These are phyloP conservation scores for Ellobium chinense DNA, from an alignment of 2,888 invertebrate species.

Conservation along the genomic window DNA sequence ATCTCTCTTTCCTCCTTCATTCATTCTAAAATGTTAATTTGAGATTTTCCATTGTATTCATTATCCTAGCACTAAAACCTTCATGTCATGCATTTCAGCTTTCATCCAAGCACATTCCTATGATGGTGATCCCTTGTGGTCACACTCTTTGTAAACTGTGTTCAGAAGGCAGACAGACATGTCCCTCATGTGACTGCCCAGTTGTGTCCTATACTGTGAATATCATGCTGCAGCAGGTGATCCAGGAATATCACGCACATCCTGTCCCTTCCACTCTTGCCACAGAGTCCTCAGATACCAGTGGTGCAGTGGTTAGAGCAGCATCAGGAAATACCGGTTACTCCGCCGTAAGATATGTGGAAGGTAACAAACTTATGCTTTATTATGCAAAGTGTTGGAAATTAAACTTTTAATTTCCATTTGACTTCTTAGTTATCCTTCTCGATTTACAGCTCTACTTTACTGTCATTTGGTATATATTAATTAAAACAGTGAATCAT, in stretches of 20 bases:
- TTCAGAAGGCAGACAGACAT: constrained; percentile 29
- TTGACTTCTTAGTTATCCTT: neutral
- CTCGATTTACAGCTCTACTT: neutral
- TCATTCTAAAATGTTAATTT: too few species aligned
- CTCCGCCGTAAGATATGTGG: neutral
- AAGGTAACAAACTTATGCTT: constrained; percentile 14
- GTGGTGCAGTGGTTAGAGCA: too few species aligned
- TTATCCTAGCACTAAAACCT: too few species aligned
- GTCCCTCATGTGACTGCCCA: constrained; percentile 41
- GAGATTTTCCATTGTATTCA: too few species aligned
- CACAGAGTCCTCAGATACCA: neutral
- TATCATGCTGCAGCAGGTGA: constrained; percentile 52
- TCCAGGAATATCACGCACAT: constrained; percentile 47
- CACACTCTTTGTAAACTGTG: constrained; percentile 51
- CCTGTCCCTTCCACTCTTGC: neutral
- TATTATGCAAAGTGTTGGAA: neutral
- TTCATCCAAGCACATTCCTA: constrained; percentile 37
- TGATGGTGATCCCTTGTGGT: constrained; percentile 51
- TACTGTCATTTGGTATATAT: too few species aligned
- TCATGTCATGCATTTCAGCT: too few species aligned
- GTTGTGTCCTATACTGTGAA: constrained; percentile 47
- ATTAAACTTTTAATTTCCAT: neutral
- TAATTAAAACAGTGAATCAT: too few species aligned
- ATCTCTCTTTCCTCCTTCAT: too few species aligned
- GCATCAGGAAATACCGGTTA: neutral